Conservation (phyloP, 2,797 vertebrate genomes). For the Notolabrus celidotus region DNA sequence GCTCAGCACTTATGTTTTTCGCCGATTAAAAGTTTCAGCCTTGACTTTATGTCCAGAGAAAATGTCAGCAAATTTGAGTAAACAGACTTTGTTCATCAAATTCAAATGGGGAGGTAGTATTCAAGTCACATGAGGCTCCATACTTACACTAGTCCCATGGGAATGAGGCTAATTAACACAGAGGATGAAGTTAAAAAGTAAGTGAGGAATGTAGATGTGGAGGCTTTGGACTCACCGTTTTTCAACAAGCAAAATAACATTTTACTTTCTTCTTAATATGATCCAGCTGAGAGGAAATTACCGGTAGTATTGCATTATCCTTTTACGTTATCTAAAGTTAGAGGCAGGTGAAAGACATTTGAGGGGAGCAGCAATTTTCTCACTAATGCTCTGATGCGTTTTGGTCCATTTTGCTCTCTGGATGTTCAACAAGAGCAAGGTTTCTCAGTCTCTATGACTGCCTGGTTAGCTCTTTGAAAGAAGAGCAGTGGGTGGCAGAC, state of each 20-base stretch:
- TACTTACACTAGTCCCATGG: not conserved
- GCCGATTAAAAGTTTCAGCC: not conserved
- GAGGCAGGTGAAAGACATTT: not conserved
- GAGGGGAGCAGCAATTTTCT: slow-evolving; percentile 25
- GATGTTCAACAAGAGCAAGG: slow-evolving; percentile 22
- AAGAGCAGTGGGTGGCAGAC: slow-evolving; percentile 67
- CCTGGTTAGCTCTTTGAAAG: slow-evolving; percentile 74
- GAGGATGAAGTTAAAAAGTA: not conserved
- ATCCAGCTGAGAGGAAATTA: slow-evolving; percentile 11
- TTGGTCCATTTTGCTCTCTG: slow-evolving; percentile 31
- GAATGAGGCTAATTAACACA: not conserved
- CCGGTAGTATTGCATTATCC: not conserved
- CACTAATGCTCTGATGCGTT: slow-evolving; percentile 21
- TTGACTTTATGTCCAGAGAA: not conserved
- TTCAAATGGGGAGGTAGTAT: not conserved
- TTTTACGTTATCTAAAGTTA: too few relatives aligned
- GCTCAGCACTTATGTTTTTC: not conserved
- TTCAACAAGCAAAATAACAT: not conserved
- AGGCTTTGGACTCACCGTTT: not conserved
- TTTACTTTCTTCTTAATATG: not conserved
- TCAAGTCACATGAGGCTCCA: too few relatives aligned
- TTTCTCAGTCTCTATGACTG: slow-evolving; percentile 41
- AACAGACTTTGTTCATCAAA: not conserved
- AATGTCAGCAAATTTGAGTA: not conserved
- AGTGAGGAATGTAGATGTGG: not conserved